A percentile compares a stretch with the other conserved stretches of the same genome.
These are phyloP conservation scores for Murina feae DNA, from an alignment of 2,113 vertebrate genomes.

Conservation along the genomic window DNA sequence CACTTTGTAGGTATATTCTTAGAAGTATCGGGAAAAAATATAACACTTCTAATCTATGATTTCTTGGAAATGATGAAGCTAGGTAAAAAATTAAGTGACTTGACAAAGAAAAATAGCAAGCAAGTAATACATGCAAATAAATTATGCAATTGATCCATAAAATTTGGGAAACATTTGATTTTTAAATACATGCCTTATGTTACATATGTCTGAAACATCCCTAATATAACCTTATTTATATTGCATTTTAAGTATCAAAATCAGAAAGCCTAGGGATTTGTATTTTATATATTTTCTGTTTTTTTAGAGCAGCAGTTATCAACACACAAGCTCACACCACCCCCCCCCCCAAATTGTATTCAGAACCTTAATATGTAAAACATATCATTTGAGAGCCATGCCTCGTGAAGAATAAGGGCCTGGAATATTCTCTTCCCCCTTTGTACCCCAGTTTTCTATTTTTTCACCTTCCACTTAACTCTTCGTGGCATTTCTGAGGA, in stretches of 20 bases:
- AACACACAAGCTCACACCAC: background rate
- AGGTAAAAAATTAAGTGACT: slow-evolving; percentile 35
- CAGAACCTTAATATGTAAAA: background rate
- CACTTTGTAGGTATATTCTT: background rate
- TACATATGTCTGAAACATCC: background rate
- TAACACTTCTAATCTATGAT: background rate
- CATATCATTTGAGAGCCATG: background rate
- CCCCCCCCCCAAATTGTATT: background rate
- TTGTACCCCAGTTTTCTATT: background rate
- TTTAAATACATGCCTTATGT: slow-evolving; percentile 29
- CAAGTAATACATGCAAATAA: background rate
- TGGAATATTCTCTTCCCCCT: background rate
- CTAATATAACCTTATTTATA: background rate
- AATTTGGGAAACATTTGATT: slow-evolving; percentile 9
- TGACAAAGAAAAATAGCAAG: slow-evolving; percentile 15
- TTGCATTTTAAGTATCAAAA: slow-evolving; percentile 13
- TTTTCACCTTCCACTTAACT: background rate
- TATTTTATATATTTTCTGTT: slow-evolving; percentile 1
- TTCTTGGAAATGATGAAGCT: background rate
- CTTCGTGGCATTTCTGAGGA: slow-evolving; percentile 10
- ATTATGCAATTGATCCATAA: background rate
- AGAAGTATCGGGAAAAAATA: background rate
- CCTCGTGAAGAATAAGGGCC: background rate
- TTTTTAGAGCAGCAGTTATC: slow-evolving; percentile 1
- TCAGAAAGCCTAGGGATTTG: slow-evolving; percentile 4